Percentiles rank a stretch among this genome's conserved stretches.
Conservation (phyloP, 2,113 vertebrate species). For the Glaucomys volans region DNA sequence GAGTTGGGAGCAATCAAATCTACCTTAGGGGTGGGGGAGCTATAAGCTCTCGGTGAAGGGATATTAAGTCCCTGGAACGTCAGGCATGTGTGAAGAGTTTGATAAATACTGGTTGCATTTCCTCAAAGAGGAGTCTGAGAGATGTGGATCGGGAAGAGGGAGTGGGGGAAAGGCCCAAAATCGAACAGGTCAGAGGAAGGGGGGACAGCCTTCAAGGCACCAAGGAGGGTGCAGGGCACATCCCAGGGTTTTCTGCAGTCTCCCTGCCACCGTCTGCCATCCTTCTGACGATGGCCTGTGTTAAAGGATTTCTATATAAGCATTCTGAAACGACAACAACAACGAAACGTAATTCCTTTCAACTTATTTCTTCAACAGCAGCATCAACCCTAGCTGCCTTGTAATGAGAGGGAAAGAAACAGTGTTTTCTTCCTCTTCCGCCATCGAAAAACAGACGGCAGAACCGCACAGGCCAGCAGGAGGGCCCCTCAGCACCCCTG, state of each 20-base stretch:
- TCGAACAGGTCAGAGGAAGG: background rate
- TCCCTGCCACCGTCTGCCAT: background rate
- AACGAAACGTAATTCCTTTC: constrained; percentile 8
- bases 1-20: background rate
- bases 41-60: background rate
- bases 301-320: constrained; percentile 56
- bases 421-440: constrained; percentile 13
- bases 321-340: background rate
- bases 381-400: constrained; percentile 62
- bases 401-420: constrained; percentile 47
- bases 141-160: constrained; percentile 11
- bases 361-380: constrained; percentile 70
- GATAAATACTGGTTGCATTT: background rate
- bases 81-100: background rate
- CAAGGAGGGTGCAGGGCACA: background rate
- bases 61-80: too few species aligned
- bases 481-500: background rate
- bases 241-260: background rate
- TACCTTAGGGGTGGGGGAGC: too few species aligned
- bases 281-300: constrained; percentile 44
- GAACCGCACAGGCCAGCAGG: constrained; percentile 4
- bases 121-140: background rate
- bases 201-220: background rate
- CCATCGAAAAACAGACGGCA: constrained; percentile 44
- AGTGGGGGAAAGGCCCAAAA: background rate